Evolutionary conservation across 2,888 invertebrate species (phyloP), one percentile per base, ranked within the genome.

Genomic region (Antitype chi): DNA sequence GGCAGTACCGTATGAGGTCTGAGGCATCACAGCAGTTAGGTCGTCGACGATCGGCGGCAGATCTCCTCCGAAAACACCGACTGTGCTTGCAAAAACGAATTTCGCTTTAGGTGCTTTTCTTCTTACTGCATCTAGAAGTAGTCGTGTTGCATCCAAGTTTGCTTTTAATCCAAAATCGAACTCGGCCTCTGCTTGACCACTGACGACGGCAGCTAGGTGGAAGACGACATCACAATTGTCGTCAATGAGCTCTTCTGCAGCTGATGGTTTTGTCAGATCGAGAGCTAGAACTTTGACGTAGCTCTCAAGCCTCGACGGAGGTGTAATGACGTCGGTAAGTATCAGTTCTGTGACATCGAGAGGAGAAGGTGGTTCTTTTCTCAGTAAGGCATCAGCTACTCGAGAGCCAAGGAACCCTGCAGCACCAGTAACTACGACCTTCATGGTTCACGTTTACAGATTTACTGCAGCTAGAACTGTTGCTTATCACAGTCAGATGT

Each of bases 151-250:
- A 80, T 96, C 96, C 23, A 96, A 88, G 82, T 96, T 96, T 6
- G 94, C 94, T 72, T 90, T 90, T 68, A 95, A 80, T 2, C 96
- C 96, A 8, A 94, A 89, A 17, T 96, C 95, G 74, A 96, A 94
- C 78, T 96, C 94, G 0, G 86, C 88, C 89, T 96, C 96, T 17
- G 96, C 95, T 64, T 92, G 92, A 0, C 96, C 96, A 78, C 96
- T 96, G 47, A 96, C 95, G 15, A 95, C 88, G 28, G 96, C 96
- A 4, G 96, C 96, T 4, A 96, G 90, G 78, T 96, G 96, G 81
- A 95, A 94, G 25, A 96, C 69, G 17, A 93, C 89, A 72, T 91
- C 91, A 59, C 90, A 89, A 28, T 89, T 88, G n/a, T 87, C 25
- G 9, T 89, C 84, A 13, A 95, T 85, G 2, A 94, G 88, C 0